Evolutionary conservation across 2,113 vertebrate species (phyloP), one percentile per base, ranked within the genome.

Genomic region (Mesembrinibis cayennensis): DNA sequence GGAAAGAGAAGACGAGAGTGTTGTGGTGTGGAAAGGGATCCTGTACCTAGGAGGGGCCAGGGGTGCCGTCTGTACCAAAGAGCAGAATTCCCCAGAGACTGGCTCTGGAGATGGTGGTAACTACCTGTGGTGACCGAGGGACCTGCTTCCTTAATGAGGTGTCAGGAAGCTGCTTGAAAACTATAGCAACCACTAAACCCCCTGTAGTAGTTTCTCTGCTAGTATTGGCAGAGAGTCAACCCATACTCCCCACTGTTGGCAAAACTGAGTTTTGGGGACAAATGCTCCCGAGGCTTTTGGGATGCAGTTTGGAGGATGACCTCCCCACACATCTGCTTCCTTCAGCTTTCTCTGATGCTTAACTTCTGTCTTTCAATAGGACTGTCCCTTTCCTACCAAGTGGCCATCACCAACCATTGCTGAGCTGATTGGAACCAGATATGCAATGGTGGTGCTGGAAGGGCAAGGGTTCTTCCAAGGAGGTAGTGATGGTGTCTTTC

Each of bases 381-480:
- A 80, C 13, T 50, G 25, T 80, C 16, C 12, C 9, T 73, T 38
- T 83, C 20, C 82, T 85, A 38, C 29, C 8, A 47, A 72, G 58
- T 36, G 47, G 34, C 47, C 76, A 25, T 82, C 90, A 26, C 91
- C 90, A 80, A 96, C 97, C 26, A 93, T 98, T 73, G 94, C 96
- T 82, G 97, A 98, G 50, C 85, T 97, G 88, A 94, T 97, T 83
- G 87, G 82, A 83, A 89, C 81, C 55, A 94, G 96, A 76, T 97
- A 92, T 42, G 50, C 82, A 58, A 4, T 61, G 50, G 45, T 53
- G 45, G 44, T 87, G n/a, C 52, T 77, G 32, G 74, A 96, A 89
- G 62, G 44, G n/a, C 78, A 95, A 66, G 47, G 27, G 44, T 82
- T 84, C 29, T 27, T 38, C 63, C 93, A 69, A 53, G 91, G 50